phyloP scores from a whole-genome alignment of 1,140 invertebrate species.

The Trichonephila clavata region DNA sequence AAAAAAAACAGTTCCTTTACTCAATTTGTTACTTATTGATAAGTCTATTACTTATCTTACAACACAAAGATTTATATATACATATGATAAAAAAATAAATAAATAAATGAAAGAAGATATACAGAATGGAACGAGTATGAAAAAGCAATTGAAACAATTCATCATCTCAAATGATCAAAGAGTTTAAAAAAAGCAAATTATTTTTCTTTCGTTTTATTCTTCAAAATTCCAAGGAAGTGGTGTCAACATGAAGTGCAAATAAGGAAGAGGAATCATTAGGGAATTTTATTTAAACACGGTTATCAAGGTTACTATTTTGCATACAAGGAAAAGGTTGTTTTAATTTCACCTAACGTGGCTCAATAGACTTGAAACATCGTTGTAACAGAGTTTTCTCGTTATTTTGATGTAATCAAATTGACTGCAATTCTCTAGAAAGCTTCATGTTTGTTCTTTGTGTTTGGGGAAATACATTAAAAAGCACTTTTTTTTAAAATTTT shows the following conservation, averaged over 20 bases:
- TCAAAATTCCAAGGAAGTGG: not conserved
- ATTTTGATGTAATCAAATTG: not conserved
- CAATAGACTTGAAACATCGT: not conserved
- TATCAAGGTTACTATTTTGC: constrained; percentile 17
- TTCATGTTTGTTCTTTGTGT: not conserved
- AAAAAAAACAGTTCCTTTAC: too few relatives aligned
- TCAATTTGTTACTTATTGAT: too few relatives aligned
- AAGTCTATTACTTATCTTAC: too few relatives aligned
- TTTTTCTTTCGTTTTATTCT: not conserved
- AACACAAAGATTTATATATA: too few relatives aligned
- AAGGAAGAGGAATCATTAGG: not conserved
- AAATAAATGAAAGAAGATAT: too few relatives aligned
- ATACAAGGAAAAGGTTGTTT: constrained; percentile 3
- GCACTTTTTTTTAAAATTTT: not conserved
- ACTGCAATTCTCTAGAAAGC: not conserved
- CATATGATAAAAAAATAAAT: too few relatives aligned
- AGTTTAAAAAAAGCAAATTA: not conserved
- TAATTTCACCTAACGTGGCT: constrained; percentile 1
- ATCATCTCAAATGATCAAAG: too few relatives aligned
- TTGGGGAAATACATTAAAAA: not conserved
- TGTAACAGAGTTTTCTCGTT: not conserved
- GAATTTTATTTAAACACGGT: constrained; percentile 28
- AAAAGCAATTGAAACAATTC: too few relatives aligned
- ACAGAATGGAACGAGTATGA: too few relatives aligned
- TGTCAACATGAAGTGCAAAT: constrained; percentile 2